phyloP scores from a whole-genome alignment of 1,140 invertebrate species.

The Drosophila bocki region DNA sequence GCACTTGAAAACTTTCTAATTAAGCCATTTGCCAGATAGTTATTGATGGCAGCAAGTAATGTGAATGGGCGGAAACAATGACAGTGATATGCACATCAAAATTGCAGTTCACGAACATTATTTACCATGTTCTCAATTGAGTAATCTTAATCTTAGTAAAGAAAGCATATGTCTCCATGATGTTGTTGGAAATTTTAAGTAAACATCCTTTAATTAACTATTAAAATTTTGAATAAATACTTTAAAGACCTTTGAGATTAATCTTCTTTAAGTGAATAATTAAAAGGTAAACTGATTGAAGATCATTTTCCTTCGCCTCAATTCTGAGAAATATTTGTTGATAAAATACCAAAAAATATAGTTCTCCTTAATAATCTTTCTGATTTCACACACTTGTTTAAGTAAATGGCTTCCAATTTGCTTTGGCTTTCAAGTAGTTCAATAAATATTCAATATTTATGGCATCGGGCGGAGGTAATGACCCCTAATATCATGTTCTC shows the following conservation, averaged over 20 bases:
- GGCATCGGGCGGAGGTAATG: conserved; percentile 9
- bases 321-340: neutral
- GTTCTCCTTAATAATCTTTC: neutral
- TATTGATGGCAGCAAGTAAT: conserved; percentile 28
- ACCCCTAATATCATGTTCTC: conserved; percentile 28
- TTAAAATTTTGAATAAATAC: too few relatives aligned
- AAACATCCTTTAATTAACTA: too few relatives aligned
- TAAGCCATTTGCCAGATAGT: conserved; percentile 62
- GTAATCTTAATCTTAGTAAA: neutral
- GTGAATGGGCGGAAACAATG: conserved; percentile 25
- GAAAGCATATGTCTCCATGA: too few relatives aligned
- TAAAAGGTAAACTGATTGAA: too few relatives aligned
- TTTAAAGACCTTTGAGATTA: too few relatives aligned
- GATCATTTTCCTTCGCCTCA: neutral
- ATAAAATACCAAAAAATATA: neutral
- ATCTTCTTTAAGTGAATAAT: too few relatives aligned
- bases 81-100: conserved; percentile 22
- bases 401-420: neutral
- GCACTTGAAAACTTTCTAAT: conserved; percentile 77
- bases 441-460: conserved; percentile 37
- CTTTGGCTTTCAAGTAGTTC: neutral
- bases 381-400: neutral
- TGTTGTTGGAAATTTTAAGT: too few relatives aligned
- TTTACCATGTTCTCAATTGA: neutral
- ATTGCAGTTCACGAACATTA: neutral